phyloP scores from a whole-genome alignment of 2,888 invertebrate species.

The Meghimatium bilineatum region DNA sequence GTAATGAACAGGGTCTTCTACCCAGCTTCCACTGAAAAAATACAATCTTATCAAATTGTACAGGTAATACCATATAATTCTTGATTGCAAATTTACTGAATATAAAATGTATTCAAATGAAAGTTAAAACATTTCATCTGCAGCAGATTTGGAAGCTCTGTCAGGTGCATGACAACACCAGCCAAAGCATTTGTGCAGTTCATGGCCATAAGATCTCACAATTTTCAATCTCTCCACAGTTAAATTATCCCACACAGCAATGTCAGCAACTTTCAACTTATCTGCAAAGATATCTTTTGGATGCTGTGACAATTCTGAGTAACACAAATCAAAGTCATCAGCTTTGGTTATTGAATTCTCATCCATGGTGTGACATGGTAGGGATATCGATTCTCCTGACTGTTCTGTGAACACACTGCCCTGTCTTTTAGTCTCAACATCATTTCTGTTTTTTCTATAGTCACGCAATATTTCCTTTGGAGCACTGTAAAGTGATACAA shows the following conservation, averaged over 20 bases:
- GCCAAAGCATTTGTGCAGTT: not conserved
- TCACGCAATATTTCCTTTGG: not conserved
- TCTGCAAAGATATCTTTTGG: not conserved
- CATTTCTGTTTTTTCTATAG: not conserved
- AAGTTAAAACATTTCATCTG: slow-evolving; percentile 3
- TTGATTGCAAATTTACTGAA: not conserved
- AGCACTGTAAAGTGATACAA: slow-evolving; percentile 26
- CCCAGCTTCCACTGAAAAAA: no score
- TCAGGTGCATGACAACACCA: slow-evolving; percentile 23
- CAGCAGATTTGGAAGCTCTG: not conserved
- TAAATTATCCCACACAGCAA: slow-evolving; percentile 37
- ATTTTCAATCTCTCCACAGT: slow-evolving; percentile 11
- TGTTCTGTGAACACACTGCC: not conserved
- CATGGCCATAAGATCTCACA: slow-evolving; percentile 20
- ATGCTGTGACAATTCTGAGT: not conserved
- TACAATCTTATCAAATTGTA: no score
- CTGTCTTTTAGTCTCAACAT: not conserved
- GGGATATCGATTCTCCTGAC: not conserved
- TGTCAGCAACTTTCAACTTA: slow-evolving; percentile 14
- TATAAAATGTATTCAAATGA: not conserved
- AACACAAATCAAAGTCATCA: not conserved
- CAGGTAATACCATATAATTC: not conserved
- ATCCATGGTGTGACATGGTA: not conserved
- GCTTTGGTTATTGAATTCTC: not conserved
- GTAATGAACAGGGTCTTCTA: no score